A percentile compares a stretch with the other conserved stretches of the same genome.
phyloP scores from a whole-genome alignment of 2,113 vertebrate species.

The Thamnophis sirtalis region DNA sequence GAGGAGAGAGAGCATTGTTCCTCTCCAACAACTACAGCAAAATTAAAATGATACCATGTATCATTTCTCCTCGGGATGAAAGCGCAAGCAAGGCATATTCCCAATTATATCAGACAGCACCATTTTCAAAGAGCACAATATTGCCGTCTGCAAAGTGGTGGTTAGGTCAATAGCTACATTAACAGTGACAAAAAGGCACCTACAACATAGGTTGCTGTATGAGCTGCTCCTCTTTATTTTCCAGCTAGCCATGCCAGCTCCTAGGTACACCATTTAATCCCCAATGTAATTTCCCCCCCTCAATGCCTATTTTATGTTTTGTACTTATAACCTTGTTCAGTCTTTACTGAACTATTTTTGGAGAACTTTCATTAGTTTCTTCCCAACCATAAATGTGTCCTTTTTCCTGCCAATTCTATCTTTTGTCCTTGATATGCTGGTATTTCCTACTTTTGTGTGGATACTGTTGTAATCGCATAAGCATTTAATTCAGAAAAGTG shows the following conservation, averaged over 20 bases:
- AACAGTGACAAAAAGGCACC: neutral
- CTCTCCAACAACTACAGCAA: neutral
- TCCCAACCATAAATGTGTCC: neutral
- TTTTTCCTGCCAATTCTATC: neutral
- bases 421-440: neutral
- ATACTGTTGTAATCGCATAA: neutral
- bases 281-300: neutral
- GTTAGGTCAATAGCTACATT: neutral
- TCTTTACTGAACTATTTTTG: neutral
- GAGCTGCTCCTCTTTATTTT: neutral
- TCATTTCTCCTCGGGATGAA: neutral
- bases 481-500: neutral
- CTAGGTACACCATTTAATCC: neutral
- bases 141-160: neutral
- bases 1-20: neutral
- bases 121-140: neutral
- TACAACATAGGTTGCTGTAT: neutral
- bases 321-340: neutral
- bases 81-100: neutral
- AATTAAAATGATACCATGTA: neutral
- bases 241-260: neutral
- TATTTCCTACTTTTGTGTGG: neutral
- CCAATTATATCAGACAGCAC: neutral
- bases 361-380: neutral
- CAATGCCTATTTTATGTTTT: neutral